Conservation (phyloP, 2,888 invertebrate genomes). For the Aromia moschata region DNA sequence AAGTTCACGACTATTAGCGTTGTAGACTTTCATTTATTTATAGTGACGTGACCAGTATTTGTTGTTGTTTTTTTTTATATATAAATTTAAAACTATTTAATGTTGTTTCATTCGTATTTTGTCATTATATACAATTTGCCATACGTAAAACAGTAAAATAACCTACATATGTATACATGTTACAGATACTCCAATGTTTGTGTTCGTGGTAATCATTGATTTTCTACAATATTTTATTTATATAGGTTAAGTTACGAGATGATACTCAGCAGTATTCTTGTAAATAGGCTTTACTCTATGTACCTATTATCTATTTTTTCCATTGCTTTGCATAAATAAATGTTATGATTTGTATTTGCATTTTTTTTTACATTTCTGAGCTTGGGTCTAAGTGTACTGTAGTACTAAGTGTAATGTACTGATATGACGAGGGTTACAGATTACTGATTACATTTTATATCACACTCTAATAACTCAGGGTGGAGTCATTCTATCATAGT, state of each 20-base stretch:
- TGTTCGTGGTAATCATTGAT: slow-evolving; percentile 43
- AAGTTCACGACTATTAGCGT: slow-evolving; percentile 4
- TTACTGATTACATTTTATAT: too few relatives aligned
- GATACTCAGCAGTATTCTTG: slow-evolving; percentile 32
- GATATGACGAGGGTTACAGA: too few relatives aligned
- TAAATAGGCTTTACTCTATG: slow-evolving; percentile 33
- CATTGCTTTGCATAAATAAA: slow-evolving; percentile 34
- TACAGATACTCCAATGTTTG: slow-evolving; percentile 43
- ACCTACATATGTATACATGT: slow-evolving; percentile 23
- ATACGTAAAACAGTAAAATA: slow-evolving; percentile 28
- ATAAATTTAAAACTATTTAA: slow-evolving; percentile 11
- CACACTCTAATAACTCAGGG: too few relatives aligned
- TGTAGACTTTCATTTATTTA: slow-evolving; percentile 30
- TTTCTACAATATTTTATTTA: slow-evolving; percentile 34
- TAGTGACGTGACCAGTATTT: slow-evolving; percentile 32
- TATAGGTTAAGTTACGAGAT: slow-evolving; percentile 30
- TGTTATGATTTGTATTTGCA: slow-evolving; percentile 33
- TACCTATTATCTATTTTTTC: slow-evolving; percentile 16
- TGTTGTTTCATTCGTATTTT: slow-evolving; percentile 11
- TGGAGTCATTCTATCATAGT: too few relatives aligned
- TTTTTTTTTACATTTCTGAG: too few relatives aligned
- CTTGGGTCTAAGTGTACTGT: too few relatives aligned
- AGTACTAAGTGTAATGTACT: too few relatives aligned
- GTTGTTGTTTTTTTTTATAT: slow-evolving; percentile 23
- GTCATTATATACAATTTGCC: slow-evolving; percentile 24